A percentile compares a stretch with the other conserved stretches of the same genome.
phyloP scores from a whole-genome alignment of 2,888 invertebrate species.

The Caenorhabditis sp. region DNA sequence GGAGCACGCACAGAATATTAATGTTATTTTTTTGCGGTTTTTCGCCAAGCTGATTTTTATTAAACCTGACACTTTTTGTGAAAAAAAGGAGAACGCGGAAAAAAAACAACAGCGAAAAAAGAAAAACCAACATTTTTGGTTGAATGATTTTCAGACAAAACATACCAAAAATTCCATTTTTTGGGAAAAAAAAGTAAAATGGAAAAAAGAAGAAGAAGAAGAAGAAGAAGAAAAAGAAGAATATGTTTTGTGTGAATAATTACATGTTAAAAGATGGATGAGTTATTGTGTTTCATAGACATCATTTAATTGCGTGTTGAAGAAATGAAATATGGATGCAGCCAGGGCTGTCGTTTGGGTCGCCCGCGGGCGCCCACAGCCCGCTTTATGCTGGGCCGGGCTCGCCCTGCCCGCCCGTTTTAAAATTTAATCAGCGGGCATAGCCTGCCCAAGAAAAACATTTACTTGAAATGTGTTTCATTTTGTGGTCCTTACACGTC shows the following conservation, averaged over 20 bases:
- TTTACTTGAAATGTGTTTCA: too few relatives aligned
- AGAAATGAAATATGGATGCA: background rate
- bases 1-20: background rate
- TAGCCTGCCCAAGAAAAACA: too few relatives aligned
- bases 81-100: background rate
- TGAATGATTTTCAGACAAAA: constrained; percentile 7
- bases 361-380: too few relatives aligned
- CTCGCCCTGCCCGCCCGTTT: too few relatives aligned
- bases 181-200: background rate
- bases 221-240: constrained; percentile 3
- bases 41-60: background rate
- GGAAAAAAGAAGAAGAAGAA: background rate
- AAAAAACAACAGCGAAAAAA: background rate
- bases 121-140: background rate
- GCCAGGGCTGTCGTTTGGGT: too few relatives aligned
- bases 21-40: background rate
- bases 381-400: too few relatives aligned
- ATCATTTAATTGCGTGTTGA: background rate
- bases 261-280: background rate
- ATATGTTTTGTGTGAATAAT: constrained; percentile 5
- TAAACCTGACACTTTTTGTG: background rate
- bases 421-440: too few relatives aligned
- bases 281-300: too few relatives aligned
- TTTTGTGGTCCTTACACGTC: too few relatives aligned
- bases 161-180: background rate